Base-by-base conservation (phyloP, 1,140 invertebrate species). In the Marisa cornuarietis region DNA sequence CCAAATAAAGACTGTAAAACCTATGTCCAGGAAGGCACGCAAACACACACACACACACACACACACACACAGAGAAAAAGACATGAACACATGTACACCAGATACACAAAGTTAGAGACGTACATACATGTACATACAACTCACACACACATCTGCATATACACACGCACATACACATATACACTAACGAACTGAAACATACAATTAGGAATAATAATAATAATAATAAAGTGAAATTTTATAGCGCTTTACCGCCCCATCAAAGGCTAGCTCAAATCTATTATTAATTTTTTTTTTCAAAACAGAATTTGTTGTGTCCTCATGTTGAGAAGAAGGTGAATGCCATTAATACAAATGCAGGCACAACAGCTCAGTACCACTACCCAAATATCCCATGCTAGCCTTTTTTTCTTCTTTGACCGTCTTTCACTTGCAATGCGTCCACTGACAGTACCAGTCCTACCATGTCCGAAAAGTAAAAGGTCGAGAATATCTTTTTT, bases 141-240 rank as follows among this genome's bases (percentile, higher is more conserved):
- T 31, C 22, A n/a, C 10, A 71, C 68, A 71, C 68, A 71, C 68
- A 71, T 16, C 3, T 10, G 8, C 68, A n/a, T n/a, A n/a, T n/a
- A 71, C 68, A 71, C 10, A 71, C 68, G 10, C 68, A 71, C 68
- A 71, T 16, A 31, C 68, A 31, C 68, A n/a, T n/a, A n/a, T n/a
- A 71, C 68, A 71, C 68, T 16, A 5, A 31, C 68, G 24, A 22
- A 71, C 68, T 3, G 14, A 71, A 16, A 71, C 5, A 71, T 26
- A 71, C 68, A 71, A 16, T 24, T 26, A 71, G 14, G 24, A 4
- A 71, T 26, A 71, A 22, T 24, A 3, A 71, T 26, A 71, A 22
- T 24, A 3, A 71, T 31, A 71, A 16, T 24, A 16, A 31, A 16
- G 24, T 31, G 31, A 16, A 71, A 5, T 24, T 31, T 7, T 31